Evolutionary conservation across 2,888 invertebrate genomes (phyloP).

Genomic region (Macrosiphum euphorbiae): DNA sequence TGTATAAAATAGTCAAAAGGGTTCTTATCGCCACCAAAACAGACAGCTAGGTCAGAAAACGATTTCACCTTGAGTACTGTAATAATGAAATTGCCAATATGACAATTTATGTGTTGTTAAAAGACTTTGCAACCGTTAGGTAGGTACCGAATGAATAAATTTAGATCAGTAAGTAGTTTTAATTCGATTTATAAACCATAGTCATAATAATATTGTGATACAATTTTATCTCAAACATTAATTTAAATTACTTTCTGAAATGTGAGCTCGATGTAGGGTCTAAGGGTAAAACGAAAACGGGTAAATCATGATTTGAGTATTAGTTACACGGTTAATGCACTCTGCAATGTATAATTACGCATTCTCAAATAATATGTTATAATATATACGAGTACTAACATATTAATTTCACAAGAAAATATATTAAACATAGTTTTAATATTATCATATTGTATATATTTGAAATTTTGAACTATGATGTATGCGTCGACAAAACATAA

Average conservation of each 20-base stretch:
- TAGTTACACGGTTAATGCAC: background rate
- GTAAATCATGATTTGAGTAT: background rate
- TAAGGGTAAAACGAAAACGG: background rate
- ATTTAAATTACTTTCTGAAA: conserved; percentile 6
- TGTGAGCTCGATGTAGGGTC: background rate
- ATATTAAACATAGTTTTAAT: background rate
- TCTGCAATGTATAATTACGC: background rate
- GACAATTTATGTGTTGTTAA: background rate
- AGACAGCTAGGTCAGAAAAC: conserved; percentile 25
- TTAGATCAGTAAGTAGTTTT: background rate
- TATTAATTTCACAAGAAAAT: background rate
- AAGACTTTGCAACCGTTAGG: background rate
- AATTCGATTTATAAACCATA: background rate
- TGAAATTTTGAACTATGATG: background rate
- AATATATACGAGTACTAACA: background rate
- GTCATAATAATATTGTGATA: background rate
- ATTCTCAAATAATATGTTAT: background rate
- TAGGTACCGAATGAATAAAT: background rate
- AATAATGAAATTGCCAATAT: background rate
- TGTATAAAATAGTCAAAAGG: conserved; percentile 35
- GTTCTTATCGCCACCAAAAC: conserved; percentile 43
- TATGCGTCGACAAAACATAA: background rate
- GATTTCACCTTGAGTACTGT: background rate
- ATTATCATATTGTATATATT: background rate
- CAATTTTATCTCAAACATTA: background rate